A percentile compares a stretch with the other conserved stretches of the same genome.
phyloP scores from a whole-genome alignment of 2,113 vertebrate species.

The Oreochromis spilurus region DNA sequence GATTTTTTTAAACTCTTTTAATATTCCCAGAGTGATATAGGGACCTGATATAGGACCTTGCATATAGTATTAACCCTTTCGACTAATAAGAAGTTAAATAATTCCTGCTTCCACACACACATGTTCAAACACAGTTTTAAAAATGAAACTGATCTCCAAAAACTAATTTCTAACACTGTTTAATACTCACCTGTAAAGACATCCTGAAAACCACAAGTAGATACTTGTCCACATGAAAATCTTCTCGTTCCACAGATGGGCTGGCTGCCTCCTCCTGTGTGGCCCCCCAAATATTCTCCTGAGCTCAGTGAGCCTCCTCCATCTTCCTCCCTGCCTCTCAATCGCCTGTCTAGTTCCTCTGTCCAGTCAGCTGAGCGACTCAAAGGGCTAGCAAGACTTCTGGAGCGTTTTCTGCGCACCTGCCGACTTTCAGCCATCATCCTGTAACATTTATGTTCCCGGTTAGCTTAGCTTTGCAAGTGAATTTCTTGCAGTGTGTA shows the following conservation, averaged over 20 bases:
- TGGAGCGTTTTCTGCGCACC: constrained; percentile 71
- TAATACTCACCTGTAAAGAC: constrained; percentile 83
- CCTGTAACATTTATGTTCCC: constrained; percentile 6
- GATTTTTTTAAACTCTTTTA: neutral
- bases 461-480: neutral
- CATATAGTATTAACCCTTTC: neutral
- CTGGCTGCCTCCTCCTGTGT: constrained; percentile 67
- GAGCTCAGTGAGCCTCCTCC: constrained; percentile 62
- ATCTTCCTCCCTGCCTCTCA: constrained; percentile 42
- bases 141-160: neutral
- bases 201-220: constrained; percentile 82
- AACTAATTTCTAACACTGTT: neutral
- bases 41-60: neutral
- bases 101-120: neutral
- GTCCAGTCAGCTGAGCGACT: constrained; percentile 95
- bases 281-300: constrained; percentile 72
- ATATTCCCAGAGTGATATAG: neutral
- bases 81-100: neutral
- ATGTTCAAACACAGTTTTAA: neutral
- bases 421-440: constrained; percentile 46
- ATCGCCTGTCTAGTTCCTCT: constrained; percentile 61
- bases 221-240: constrained; percentile 75
- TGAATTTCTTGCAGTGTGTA: neutral
- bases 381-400: constrained; percentile 70
- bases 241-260: constrained; percentile 70